These are phyloP conservation scores for Himalopsyche tibetana DNA, from an alignment of 2,888 invertebrate species.

Conservation along the genomic window DNA sequence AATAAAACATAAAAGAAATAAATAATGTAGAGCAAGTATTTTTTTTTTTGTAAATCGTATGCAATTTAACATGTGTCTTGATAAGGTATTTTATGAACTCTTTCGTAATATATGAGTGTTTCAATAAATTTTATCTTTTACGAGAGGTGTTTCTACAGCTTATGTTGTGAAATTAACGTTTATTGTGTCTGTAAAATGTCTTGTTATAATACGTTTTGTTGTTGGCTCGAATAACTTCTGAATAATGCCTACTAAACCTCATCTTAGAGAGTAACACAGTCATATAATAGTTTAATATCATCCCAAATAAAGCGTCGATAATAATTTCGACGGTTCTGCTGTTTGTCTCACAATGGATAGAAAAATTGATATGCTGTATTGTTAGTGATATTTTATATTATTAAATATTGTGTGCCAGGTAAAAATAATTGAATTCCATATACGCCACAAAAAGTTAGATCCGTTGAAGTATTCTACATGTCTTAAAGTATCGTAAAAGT, in stretches of 20 bases:
- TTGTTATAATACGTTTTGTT: background rate
- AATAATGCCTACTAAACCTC: background rate
- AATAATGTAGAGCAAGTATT: too few relatives aligned
- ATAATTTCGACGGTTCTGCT: background rate
- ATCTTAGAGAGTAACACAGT: background rate
- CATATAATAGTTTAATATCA: background rate
- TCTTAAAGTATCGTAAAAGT: too few relatives aligned
- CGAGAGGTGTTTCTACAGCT: background rate
- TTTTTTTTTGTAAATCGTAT: too few relatives aligned
- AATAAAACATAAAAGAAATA: too few relatives aligned
- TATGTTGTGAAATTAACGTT: slow-evolving; percentile 13
- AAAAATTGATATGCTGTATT: background rate
- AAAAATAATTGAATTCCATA: too few relatives aligned
- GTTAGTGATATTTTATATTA: too few relatives aligned
- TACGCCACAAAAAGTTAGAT: too few relatives aligned
- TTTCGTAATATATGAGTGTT: background rate
- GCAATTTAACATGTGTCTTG: too few relatives aligned
- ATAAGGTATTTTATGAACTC: too few relatives aligned
- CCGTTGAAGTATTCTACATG: too few relatives aligned
- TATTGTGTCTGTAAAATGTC: slow-evolving; percentile 15
- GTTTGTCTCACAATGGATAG: background rate
- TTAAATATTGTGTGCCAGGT: too few relatives aligned
- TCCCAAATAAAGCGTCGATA: background rate
- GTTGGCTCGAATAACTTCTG: background rate
- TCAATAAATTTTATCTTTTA: slow-evolving; percentile 17